Conservation (phyloP, 2,113 vertebrate genomes). For the Otis tarda region DNA sequence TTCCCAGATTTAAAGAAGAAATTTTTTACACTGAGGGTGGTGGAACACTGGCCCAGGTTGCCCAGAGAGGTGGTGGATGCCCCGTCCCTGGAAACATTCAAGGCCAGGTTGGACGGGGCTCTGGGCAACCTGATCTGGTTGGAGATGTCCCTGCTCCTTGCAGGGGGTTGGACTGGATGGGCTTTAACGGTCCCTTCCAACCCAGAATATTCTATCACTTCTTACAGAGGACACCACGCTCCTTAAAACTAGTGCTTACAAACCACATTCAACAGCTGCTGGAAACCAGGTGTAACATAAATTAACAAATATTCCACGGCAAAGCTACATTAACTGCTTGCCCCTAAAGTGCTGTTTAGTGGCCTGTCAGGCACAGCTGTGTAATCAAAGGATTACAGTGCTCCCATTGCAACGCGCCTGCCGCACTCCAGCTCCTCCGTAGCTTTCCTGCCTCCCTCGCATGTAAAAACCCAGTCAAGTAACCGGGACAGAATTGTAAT, state of each 20-base stretch:
- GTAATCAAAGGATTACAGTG: conserved; percentile 37
- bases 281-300: conserved; percentile 11
- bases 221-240: neutral
- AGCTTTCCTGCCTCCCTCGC: neutral
- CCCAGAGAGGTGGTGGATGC: no score
- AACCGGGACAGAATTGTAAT: neutral
- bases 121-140: no score
- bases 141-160: no score
- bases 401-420: neutral
- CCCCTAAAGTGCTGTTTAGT: conserved; percentile 1
- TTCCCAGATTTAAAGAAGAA: no score
- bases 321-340: conserved; percentile 26
- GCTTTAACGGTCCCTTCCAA: no score
- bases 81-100: no score
- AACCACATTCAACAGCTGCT: neutral
- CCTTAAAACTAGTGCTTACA: neutral
- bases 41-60: no score
- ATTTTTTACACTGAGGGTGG: no score
- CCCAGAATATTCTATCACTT: neutral
- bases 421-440: neutral
- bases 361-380: conserved; percentile 17
- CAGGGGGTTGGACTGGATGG: no score
- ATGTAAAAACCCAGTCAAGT: neutral
- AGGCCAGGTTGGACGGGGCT: no score
- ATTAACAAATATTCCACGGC: neutral